Evolutionary conservation across 2,888 invertebrate species (phyloP).

Genomic region (Leptarthrus brevirostris): DNA sequence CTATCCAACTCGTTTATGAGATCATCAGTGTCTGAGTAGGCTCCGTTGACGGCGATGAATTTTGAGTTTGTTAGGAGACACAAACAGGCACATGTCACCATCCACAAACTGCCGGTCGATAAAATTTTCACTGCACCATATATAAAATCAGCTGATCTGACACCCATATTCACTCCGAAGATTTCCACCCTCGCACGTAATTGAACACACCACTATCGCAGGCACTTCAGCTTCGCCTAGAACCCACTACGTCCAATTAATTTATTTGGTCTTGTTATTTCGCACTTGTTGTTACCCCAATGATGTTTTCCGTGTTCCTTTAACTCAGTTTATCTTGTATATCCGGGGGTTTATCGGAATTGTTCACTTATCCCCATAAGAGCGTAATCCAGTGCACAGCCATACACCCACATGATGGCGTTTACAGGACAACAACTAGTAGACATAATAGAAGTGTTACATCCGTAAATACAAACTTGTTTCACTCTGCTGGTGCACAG

Average conservation of each 20-base stretch:
- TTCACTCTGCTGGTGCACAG: conserved; percentile 20
- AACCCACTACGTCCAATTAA: conserved; percentile 17
- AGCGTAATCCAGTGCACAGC: conserved; percentile 49
- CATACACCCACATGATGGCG: conserved; percentile 43
- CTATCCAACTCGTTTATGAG: conserved; percentile 67
- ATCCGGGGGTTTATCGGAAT: conserved; percentile 53
- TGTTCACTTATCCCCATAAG: conserved; percentile 52
- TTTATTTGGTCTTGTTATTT: background rate
- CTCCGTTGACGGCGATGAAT: conserved; percentile 58
- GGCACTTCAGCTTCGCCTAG: background rate
- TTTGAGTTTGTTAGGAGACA: conserved; percentile 59
- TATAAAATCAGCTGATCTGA: conserved; percentile 19
- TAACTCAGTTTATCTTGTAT: conserved; percentile 47
- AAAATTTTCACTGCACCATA: conserved; percentile 55
- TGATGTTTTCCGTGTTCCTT: background rate
- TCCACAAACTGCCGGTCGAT: conserved; percentile 60
- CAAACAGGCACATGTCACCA: conserved; percentile 62
- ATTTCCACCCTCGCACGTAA: conserved; percentile 26
- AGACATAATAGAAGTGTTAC: conserved; percentile 33
- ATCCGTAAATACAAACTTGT: conserved; percentile 28
- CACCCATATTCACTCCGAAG: conserved; percentile 30
- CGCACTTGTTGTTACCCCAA: background rate
- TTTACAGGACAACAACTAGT: conserved; percentile 28
- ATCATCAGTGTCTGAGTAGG: conserved; percentile 66
- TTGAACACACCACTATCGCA: background rate